Conservation (phyloP, 1,140 invertebrate species). For the Drosophila quadrilineata region DNA sequence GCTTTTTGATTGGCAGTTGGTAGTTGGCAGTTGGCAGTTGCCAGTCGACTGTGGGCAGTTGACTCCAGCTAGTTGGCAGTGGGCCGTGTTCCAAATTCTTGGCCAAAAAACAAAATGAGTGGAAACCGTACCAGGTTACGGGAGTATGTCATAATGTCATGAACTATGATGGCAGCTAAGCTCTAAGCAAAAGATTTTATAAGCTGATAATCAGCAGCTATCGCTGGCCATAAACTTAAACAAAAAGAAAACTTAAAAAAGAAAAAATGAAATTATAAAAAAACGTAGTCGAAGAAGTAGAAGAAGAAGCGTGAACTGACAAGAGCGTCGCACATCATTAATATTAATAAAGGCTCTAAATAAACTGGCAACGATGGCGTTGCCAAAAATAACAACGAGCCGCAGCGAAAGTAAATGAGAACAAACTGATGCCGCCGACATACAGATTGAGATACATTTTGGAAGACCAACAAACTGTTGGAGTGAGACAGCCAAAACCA, state of each 20-base stretch:
- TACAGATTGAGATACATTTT: constrained; percentile 14
- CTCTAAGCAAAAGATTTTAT: no score
- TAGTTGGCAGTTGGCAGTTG: constrained; percentile 20
- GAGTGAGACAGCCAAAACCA: constrained; percentile 24
- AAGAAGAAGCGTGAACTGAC: constrained; percentile 16
- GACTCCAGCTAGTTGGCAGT: no score
- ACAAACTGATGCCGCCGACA: neutral
- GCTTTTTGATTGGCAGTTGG: constrained; percentile 68
- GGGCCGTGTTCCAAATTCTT: no score
- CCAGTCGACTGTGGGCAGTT: neutral
- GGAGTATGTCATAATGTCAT: no score
- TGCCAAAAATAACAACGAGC: constrained; percentile 57
- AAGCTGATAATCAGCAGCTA: constrained; percentile 21
- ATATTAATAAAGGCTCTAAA: constrained; percentile 72
- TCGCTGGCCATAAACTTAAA: no score
- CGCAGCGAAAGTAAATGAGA: constrained; percentile 46
- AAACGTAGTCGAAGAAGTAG: no score
- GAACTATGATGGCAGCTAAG: no score
- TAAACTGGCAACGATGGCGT: constrained; percentile 49
- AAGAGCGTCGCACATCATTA: constrained; percentile 62
- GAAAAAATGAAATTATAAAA: no score
- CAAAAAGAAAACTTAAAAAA: no score
- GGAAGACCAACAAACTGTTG: no score
- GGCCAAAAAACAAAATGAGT: no score
- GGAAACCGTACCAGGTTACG: no score